Base-by-base conservation (phyloP, 2,888 invertebrate species). In the Tromatobia lineatoria region DNA sequence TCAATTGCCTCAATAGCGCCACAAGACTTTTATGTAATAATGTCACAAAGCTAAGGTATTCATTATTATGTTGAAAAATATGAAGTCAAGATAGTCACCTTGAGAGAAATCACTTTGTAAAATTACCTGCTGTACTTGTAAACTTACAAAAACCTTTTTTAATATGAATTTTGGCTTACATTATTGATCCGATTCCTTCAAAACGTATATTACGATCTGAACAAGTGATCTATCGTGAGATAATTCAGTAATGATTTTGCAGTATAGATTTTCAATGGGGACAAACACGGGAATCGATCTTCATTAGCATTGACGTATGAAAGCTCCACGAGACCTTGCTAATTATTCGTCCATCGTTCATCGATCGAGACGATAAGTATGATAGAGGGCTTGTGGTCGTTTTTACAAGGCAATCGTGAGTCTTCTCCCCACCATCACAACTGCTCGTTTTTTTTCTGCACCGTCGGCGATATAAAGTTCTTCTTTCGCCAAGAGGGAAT, bases 391-490 rank as follows among this genome's bases (percentile, higher is more conserved):
- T 4, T 8, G 34, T 0, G n/a, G 61, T 59, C 50, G 8, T 61
- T 61, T 34, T 52, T 42, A 71, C 18, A 71, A 74, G 61, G 29
- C 52, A 74, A 74, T 69, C 25, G 13, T n/a, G 20, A 59, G 20
- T 52, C 10, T 42, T 42, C 42, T 25, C 15, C 34, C 25, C 13
- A 18, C 8, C n/a, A n/a, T 34, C n/a, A 10, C 20, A 69, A 29
- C 54, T 66, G 50, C 23, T 47, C 59, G 2, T 50, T 76, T 34
- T 61, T 66, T 76, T 13, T 11, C 57, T 38, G 52, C 57, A 70
- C 59, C 74, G 34, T n/a, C 66, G 64, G 74, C 70, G 79, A 82
- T 82, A 70, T 47, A 61, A 82, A 84, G 70, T 64, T 74, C 61
- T 78, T 81, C 34, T 38, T 13, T 29, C 45, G 3, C 20, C 67